Percentiles rank a stretch among this genome's conserved stretches.
Evolutionary conservation across 2,113 vertebrate genomes (phyloP).

Genomic region (Hyla sarda): DNA sequence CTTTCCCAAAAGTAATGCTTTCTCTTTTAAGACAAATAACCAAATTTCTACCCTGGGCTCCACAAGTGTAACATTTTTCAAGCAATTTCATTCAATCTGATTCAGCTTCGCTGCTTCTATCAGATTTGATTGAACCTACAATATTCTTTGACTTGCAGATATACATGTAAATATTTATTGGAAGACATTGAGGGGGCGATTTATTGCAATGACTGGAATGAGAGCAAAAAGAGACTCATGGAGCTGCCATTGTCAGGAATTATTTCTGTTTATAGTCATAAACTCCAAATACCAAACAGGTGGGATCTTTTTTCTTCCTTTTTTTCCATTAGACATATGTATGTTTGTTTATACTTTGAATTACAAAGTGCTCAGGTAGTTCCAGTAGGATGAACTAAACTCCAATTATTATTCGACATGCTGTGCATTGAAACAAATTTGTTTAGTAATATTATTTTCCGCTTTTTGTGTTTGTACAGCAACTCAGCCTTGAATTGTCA

Average conservation of each 20-base stretch:
- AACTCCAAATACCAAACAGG: background rate
- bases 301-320: background rate
- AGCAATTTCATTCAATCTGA: constrained; percentile 44
- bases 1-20: constrained; percentile 46
- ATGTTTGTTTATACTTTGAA: background rate
- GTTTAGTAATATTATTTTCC: constrained; percentile 47
- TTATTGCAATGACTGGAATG: constrained; percentile 6
- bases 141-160: constrained; percentile 34
- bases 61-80: constrained; percentile 42
- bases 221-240: background rate
- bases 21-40: constrained; percentile 50
- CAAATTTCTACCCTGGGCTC: constrained; percentile 42
- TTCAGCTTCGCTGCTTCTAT: constrained; percentile 46
- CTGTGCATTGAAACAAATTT: constrained; percentile 10
- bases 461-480: constrained; percentile 34
- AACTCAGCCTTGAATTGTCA: constrained; percentile 20
- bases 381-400: constrained; percentile 53
- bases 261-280: constrained; percentile 23
- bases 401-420: constrained; percentile 45
- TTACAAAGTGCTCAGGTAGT: constrained; percentile 8
- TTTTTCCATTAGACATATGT: background rate
- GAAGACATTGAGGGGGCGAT: constrained; percentile 6
- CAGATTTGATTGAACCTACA: constrained; percentile 46
- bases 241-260: background rate
- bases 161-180: constrained; percentile 53